Base-by-base conservation (phyloP, 2,888 invertebrate species). In the Ochlodes sylvanus region DNA sequence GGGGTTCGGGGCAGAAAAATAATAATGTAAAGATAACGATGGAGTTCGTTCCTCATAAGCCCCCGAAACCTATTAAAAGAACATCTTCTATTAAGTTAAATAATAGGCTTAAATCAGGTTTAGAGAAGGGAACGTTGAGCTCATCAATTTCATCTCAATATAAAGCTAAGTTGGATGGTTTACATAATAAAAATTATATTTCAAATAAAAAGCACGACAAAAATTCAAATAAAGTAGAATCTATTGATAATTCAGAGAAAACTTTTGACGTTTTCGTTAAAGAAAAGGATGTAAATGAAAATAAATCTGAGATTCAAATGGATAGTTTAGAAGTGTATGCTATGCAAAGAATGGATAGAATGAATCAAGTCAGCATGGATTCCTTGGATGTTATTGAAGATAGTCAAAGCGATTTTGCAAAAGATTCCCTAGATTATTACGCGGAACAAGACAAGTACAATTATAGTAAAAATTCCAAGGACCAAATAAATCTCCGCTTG, bases 11-110 rank as follows among this genome's bases (percentile, higher is more conserved):
- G 0, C 88, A 86, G 68, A 93, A 92, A 66, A 92, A 89, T 72
- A 87, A 87, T 70, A 92, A 92, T 67, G 84, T 79, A 7, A 93
- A 94, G 81, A 68, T 90, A 21, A 91, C 91, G 1, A 93, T 94
- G 92, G 94, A 94, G 61, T 94, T 94, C 77, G 95, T 96, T 0
- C 95, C 95, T 0, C 96, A 96, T 75, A 96, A 96, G 77, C 96
- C 96, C 0, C 96, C 96, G 0, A 96, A 96, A 81, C 96, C 96
- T 0, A 94, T 95, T 0, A 94, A 96, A 63, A 89, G 96, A 50
- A 95, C 96, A 9, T 95, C 95, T 4, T 96, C 96, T 19, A 94
- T 95, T 56, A 94, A 95, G 76, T 88, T 94, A 42, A 94, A 94
- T 70, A 93, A 94, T 55, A 89, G 94, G 77, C 77, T 92, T 0